These are phyloP conservation scores for Strigamia maritima DNA, from an alignment of 2,888 invertebrate genomes.

Conservation along the genomic window DNA sequence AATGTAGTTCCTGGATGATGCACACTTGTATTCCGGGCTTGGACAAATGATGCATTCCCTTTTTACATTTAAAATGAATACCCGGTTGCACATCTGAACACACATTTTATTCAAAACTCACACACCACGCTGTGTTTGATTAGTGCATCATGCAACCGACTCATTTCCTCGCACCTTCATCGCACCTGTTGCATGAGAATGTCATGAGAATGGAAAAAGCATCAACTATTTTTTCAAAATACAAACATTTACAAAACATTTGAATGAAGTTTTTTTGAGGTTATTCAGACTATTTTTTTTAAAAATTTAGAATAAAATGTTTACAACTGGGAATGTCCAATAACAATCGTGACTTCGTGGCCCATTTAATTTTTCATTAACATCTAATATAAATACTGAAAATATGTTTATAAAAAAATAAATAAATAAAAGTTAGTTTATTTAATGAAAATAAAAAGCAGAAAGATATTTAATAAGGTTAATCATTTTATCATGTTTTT, in stretches of 20 bases:
- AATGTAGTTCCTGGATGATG: background rate
- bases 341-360: background rate
- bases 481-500: background rate
- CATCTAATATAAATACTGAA: background rate
- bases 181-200: conserved; percentile 15
- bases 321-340: background rate
- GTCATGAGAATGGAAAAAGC: background rate
- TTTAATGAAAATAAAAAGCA: background rate
- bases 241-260: background rate
- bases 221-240: background rate
- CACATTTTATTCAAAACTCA: conserved; percentile 10
- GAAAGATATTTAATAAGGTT: background rate
- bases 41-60: background rate
- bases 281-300: background rate
- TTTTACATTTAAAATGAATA: background rate
- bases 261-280: background rate
- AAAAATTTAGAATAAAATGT: background rate
- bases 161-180: conserved; percentile 8
- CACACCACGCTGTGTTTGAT: conserved; percentile 10
- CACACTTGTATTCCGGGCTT: background rate
- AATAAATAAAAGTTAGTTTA: background rate
- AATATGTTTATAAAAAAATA: background rate
- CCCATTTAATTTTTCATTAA: background rate
- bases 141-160: background rate
- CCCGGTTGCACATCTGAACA: conserved; percentile 10